Conservation (phyloP, 2,888 invertebrate genomes). For the Leucozona laternaria region DNA sequence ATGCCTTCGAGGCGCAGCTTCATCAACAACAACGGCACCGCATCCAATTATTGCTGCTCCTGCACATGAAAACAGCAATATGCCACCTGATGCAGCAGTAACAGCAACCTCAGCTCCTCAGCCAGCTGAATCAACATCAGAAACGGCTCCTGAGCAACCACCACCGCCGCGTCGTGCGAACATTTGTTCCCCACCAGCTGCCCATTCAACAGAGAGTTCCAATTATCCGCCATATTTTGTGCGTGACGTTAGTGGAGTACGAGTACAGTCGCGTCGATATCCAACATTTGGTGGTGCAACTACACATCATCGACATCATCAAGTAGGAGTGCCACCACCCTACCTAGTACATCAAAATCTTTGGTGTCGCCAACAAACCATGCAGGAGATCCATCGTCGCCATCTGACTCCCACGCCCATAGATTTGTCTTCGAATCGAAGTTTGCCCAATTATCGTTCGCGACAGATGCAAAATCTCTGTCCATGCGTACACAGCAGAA, state of each 20-base stretch:
- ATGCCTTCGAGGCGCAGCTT: constrained; percentile 43
- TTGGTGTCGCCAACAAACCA: constrained; percentile 90
- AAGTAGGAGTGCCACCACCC: constrained; percentile 85
- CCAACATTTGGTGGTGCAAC: constrained; percentile 68
- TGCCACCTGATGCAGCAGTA: constrained; percentile 18
- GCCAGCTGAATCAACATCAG: constrained; percentile 52
- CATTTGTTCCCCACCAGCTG: constrained; percentile 82
- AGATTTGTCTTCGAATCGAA: constrained; percentile 82
- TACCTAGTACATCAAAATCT: constrained; percentile 90
- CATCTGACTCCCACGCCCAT: constrained; percentile 83
- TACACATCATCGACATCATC: constrained; percentile 78
- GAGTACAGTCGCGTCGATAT: constrained; percentile 56
- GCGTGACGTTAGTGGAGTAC: constrained; percentile 55
- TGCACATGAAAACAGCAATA: constrained; percentile 13
- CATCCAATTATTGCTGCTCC: constrained; percentile 37
- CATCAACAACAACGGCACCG: constrained; percentile 38
- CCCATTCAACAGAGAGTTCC: constrained; percentile 74
- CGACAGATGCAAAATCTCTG: constrained; percentile 81
- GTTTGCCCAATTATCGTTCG: constrained; percentile 79
- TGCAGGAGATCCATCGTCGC: constrained; percentile 86
- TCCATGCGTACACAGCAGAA: constrained; percentile 81
- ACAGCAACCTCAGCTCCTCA: constrained; percentile 31
- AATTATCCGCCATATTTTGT: constrained; percentile 64
- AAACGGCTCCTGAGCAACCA: constrained; percentile 45
- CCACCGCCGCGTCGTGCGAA: constrained; percentile 79